phyloP scores from a whole-genome alignment of 2,797 vertebrate genomes.

The Eupleurogrammus muticus region DNA sequence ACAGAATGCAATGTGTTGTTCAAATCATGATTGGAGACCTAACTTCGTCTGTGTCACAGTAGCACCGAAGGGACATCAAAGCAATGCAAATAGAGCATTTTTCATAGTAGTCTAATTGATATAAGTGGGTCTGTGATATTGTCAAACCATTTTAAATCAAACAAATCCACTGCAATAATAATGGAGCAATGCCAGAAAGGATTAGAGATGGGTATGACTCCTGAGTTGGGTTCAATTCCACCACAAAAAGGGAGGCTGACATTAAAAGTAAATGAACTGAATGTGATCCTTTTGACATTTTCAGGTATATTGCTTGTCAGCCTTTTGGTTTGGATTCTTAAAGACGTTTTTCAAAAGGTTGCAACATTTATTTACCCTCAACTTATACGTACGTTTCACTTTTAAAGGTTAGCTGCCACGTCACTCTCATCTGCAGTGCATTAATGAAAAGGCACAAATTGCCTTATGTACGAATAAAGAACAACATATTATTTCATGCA shows the following conservation, averaged over 20 bases:
- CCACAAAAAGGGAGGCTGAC: constrained; percentile 23
- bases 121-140: constrained; percentile 42
- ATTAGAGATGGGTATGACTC: constrained; percentile 38
- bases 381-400: not conserved
- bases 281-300: constrained; percentile 51
- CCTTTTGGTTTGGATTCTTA: constrained; percentile 17
- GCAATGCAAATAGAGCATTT: constrained; percentile 48
- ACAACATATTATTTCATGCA: constrained; percentile 1
- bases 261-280: constrained; percentile 36
- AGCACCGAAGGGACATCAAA: constrained; percentile 49
- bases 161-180: constrained; percentile 35
- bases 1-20: constrained; percentile 76
- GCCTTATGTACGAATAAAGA: not conserved
- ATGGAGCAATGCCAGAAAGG: constrained; percentile 29
- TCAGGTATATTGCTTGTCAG: constrained; percentile 4
- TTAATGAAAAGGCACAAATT: not conserved
- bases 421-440: not conserved
- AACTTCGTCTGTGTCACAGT: constrained; percentile 44
- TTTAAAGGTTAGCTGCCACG: constrained; percentile 22
- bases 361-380: constrained; percentile 19
- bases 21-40: constrained; percentile 63
- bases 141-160: constrained; percentile 56
- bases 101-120: constrained; percentile 44
- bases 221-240: constrained; percentile 36
- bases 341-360: constrained; percentile 18